Percentiles rank a stretch among this genome's conserved stretches.
phyloP scores from a whole-genome alignment of 1,140 invertebrate species.

The Drosophila orena region DNA sequence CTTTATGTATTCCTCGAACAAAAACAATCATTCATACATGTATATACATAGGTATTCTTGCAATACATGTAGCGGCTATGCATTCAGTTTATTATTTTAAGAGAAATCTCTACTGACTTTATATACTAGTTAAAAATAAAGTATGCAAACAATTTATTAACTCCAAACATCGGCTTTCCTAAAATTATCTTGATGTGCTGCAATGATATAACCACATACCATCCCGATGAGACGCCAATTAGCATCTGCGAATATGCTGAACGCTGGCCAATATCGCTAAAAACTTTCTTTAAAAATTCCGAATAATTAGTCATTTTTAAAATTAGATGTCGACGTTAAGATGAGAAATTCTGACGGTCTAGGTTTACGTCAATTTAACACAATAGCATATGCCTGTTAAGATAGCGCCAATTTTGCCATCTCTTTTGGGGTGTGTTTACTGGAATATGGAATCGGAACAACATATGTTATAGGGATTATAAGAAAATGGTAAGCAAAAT shows the following conservation, averaged over 20 bases:
- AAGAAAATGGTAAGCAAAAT: too few relatives aligned
- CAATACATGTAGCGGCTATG: too few relatives aligned
- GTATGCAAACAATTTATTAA: background rate
- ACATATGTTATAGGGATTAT: background rate
- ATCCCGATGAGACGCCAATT: slow-evolving; percentile 94
- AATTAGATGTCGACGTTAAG: slow-evolving; percentile 37
- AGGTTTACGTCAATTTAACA: slow-evolving; percentile 24
- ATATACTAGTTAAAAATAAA: background rate
- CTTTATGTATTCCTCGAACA: too few relatives aligned
- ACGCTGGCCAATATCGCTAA: slow-evolving; percentile 92
- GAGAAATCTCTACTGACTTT: background rate
- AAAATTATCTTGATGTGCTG: background rate
- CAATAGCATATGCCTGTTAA: slow-evolving; percentile 26
- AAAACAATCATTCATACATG: too few relatives aligned
- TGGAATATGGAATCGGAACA: background rate
- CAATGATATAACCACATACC: slow-evolving; percentile 86
- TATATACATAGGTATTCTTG: too few relatives aligned
- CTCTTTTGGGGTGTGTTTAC: background rate
- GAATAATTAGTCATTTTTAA: slow-evolving; percentile 82
- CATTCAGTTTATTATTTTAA: background rate
- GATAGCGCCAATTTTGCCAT: background rate
- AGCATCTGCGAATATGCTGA: slow-evolving; percentile 94
- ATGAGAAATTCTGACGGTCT: slow-evolving; percentile 1
- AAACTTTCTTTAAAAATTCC: slow-evolving; percentile 89
- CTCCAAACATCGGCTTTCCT: slow-evolving; percentile 1